A percentile compares a stretch with the other conserved stretches of the same genome.
Conservation (phyloP, 1,140 invertebrate genomes). For the Samia ricini region DNA sequence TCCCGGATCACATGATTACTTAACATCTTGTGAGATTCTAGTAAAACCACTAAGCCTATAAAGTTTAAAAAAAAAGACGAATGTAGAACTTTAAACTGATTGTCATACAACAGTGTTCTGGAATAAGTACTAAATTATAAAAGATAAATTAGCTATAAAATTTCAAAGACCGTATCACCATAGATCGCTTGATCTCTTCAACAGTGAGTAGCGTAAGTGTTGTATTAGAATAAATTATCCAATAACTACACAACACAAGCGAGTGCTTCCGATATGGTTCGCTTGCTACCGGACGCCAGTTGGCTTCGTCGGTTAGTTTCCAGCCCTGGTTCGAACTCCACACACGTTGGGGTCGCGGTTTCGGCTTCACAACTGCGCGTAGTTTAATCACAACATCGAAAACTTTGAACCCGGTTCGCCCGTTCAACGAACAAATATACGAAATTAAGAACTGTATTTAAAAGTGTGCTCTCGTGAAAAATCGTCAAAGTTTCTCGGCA, state of each 20-base stretch:
- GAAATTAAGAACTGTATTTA: slow-evolving; percentile 1
- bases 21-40: too few species aligned
- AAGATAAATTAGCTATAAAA: too few species aligned
- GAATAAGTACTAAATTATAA: too few species aligned
- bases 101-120: too few species aligned
- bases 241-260: slow-evolving; percentile 51
- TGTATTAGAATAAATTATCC: slow-evolving; percentile 54
- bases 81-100: too few species aligned
- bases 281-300: slow-evolving; percentile 60
- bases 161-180: too few species aligned
- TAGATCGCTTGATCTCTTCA: not conserved
- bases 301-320: slow-evolving; percentile 60
- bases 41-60: too few species aligned
- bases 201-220: slow-evolving; percentile 16
- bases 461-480: not conserved
- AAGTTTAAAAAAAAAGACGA: too few species aligned
- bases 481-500: not conserved
- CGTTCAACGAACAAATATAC: not conserved
- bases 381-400: not conserved
- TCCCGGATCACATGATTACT: too few species aligned
- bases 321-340: slow-evolving; percentile 57
- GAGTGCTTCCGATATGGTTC: slow-evolving; percentile 58
- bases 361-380: not conserved
- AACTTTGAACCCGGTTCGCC: not conserved
- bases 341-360: slow-evolving; percentile 48